phyloP scores from a whole-genome alignment of 2,113 vertebrate genomes.

The Asarcornis scutulata region DNA sequence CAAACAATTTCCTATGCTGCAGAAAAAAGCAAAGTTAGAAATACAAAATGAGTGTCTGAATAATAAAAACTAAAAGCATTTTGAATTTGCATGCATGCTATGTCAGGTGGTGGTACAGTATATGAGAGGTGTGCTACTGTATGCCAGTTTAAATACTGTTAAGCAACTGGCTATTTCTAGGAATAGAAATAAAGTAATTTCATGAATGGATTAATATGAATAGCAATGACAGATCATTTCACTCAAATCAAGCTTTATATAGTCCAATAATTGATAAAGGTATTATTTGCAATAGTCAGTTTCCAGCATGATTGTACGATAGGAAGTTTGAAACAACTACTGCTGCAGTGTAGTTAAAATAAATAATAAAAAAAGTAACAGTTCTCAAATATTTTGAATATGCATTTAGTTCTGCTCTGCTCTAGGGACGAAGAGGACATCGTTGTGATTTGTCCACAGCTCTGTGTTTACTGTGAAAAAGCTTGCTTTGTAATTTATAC shows the following conservation, averaged over 20 bases:
- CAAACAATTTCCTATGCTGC: background rate
- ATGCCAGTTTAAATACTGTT: background rate
- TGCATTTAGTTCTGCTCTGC: background rate
- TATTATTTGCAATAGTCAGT: constrained; percentile 7
- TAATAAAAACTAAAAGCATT: background rate
- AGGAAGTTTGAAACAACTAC: constrained; percentile 11
- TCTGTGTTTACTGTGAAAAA: background rate
- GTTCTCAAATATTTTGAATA: constrained; percentile 11
- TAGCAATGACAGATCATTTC: background rate
- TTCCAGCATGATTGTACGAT: background rate
- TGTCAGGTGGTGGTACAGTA: background rate
- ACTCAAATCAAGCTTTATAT: background rate
- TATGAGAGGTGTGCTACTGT: background rate
- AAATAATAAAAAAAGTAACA: background rate
- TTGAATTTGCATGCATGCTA: background rate
- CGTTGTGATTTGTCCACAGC: constrained; percentile 9
- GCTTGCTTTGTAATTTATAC: constrained; percentile 36
- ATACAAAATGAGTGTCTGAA: background rate
- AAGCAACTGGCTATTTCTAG: background rate
- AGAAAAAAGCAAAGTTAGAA: background rate
- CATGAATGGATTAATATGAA: background rate
- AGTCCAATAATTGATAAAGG: background rate
- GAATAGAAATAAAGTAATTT: background rate
- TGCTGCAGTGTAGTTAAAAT: background rate
- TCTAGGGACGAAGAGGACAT: background rate